Percentiles rank a stretch among this genome's conserved stretches.
Conservation (phyloP, 2,797 vertebrate species). For the Pampus argenteus region DNA sequence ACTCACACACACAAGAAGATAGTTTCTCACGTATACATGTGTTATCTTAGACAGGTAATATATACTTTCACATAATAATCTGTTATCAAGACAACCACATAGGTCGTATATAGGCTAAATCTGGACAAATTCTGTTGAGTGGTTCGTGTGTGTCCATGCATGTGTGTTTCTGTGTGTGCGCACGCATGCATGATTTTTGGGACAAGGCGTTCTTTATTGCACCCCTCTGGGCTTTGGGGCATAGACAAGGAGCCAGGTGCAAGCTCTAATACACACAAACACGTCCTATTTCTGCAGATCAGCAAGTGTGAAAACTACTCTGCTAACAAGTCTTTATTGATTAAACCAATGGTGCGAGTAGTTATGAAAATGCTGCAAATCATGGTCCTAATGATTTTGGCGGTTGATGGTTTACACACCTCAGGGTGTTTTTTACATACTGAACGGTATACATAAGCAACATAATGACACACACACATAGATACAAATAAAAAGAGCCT, state of each 20-base stretch:
- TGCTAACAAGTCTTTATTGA: constrained; percentile 35
- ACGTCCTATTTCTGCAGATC: constrained; percentile 26
- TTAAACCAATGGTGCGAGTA: constrained; percentile 21
- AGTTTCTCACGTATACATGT: constrained; percentile 15
- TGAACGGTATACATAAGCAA: background rate
- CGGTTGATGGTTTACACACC: constrained; percentile 31
- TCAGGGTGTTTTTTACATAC: background rate
- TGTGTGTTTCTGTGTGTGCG: constrained; percentile 14
- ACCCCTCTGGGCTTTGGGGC: constrained; percentile 54
- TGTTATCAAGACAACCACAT: constrained; percentile 28
- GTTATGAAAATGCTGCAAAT: constrained; percentile 35
- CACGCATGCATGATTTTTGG: constrained; percentile 17
- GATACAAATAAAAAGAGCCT: background rate
- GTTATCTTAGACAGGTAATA: constrained; percentile 27
- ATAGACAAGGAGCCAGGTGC: constrained; percentile 73
- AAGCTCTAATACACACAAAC: constrained; percentile 40
- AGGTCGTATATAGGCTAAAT: constrained; percentile 31
- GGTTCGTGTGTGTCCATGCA: constrained; percentile 12
- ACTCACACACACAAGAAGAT: constrained; percentile 7
- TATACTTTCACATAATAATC: constrained; percentile 36
- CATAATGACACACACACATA: constrained; percentile 2
- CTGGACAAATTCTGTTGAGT: background rate
- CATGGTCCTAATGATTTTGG: background rate
- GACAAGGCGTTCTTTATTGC: constrained; percentile 74
- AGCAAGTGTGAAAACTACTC: constrained; percentile 20